Conservation (phyloP, 1,140 invertebrate genomes). For the Pseudomyrmex sp. region DNA sequence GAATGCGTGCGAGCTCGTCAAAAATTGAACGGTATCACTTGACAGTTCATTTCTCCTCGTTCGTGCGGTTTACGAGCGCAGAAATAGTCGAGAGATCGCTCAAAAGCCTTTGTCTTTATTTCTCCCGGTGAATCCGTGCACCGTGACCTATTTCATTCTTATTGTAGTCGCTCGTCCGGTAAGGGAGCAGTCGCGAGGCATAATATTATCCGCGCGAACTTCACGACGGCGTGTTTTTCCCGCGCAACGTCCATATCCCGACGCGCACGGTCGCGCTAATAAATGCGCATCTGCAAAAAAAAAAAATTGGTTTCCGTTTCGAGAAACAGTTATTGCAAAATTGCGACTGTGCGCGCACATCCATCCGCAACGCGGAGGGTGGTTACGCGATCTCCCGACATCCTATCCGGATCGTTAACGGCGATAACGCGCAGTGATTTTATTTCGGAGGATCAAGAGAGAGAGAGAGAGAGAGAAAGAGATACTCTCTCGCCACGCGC, state of each 20-base stretch:
- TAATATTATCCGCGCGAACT: slow-evolving; percentile 2
- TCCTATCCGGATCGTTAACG: slow-evolving; percentile 60
- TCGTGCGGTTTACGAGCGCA: slow-evolving; percentile 32
- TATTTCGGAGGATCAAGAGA: slow-evolving; percentile 44
- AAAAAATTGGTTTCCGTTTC: slow-evolving; percentile 35
- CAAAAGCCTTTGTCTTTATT: slow-evolving; percentile 46
- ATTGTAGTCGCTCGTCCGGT: slow-evolving; percentile 48
- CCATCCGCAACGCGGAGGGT: slow-evolving; percentile 1
- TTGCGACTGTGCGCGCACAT: slow-evolving; percentile 36
- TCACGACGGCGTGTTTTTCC: neutral
- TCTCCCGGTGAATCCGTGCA: slow-evolving; percentile 28
- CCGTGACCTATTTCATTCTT: slow-evolving; percentile 44
- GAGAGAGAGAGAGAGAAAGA: neutral
- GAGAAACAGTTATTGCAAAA: slow-evolving; percentile 57
- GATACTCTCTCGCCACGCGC: neutral
- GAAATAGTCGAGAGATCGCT: slow-evolving; percentile 22
- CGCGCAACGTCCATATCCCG: slow-evolving; percentile 31
- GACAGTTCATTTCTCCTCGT: slow-evolving; percentile 34
- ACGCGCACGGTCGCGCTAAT: slow-evolving; percentile 56
- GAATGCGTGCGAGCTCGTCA: slow-evolving; percentile 3
- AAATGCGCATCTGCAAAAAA: slow-evolving; percentile 48
- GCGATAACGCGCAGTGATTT: slow-evolving; percentile 56
- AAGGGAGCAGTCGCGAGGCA: neutral
- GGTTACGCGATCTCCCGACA: slow-evolving; percentile 58
- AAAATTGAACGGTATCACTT: slow-evolving; percentile 43